Base-by-base conservation (phyloP, 1,140 invertebrate genomes). In the Procambarus virginalis region DNA sequence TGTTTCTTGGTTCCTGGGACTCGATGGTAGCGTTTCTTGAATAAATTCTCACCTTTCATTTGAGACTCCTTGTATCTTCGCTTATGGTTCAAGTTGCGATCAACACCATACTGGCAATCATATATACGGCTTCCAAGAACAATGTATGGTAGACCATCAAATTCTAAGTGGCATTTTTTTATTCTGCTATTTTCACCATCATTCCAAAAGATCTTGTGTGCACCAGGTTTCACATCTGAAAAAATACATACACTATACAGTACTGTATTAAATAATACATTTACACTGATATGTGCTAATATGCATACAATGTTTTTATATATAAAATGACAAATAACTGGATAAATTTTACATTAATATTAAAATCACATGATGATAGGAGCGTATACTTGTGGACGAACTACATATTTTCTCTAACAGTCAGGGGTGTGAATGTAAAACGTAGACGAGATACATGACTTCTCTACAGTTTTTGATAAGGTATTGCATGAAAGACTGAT, bases 101-200 rank as follows among this genome's bases (percentile, higher is more conserved):
- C 79, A 58, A 58, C 79, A 17, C 79, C 79, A 58, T 55, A 81
- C 51, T 81, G 79, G n/a, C 79, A 81, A 34, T 81, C 79, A 34
- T 81, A 81, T 34, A 60, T 55, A 8, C 79, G 79, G 22, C 51
- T 81, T 51, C 79, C 79, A n/a, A 58, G 49, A 55, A 51, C 79
- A 34, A 81, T 51, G 51, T 81, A 81, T 9, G 79, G 79, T 14
- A 81, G 22, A 12, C 79, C 79, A 81, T 81, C 79, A 58, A 22
- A 58, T 2, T 45, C 51, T 48, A 81, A 22, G 3, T 81, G 79
- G 22, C 79, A 81, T 9, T 22, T 58, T 34, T 81, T 81, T 3
- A 81, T 46, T 20, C 22, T 81, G 17, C 48, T 81, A 22, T 81
- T 81, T 34, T 81, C 79, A 51, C 79, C 79, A 55, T 81, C 48